Percentiles rank a stretch among this genome's conserved stretches.
phyloP scores from a whole-genome alignment of 2,888 invertebrate species.

The Perdita meconis region DNA sequence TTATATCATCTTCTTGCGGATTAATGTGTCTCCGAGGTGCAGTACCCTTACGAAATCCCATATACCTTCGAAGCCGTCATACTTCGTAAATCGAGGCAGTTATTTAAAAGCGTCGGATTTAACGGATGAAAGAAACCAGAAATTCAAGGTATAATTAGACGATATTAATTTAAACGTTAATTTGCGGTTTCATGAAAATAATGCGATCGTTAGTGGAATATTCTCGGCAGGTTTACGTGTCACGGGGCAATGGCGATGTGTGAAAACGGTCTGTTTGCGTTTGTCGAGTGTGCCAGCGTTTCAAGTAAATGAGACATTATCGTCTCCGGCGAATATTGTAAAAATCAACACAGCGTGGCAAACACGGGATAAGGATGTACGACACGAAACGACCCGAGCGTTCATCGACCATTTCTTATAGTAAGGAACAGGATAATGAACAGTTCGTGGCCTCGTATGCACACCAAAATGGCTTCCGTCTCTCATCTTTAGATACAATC shows the following conservation, averaged over 20 bases:
- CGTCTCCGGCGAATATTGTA: conserved; percentile 38
- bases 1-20: conserved; percentile 25
- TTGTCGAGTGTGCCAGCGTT: conserved; percentile 26
- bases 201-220: neutral
- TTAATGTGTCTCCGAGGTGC: conserved; percentile 25
- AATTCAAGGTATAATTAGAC: neutral
- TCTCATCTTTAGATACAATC: too few relatives aligned
- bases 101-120: neutral
- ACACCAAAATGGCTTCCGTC: conserved; percentile 61
- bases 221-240: conserved; percentile 15
- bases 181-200: neutral
- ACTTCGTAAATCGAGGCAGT: neutral
- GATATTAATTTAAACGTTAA: neutral
- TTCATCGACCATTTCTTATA: conserved; percentile 51
- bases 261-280: conserved; percentile 19
- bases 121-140: neutral
- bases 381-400: conserved; percentile 41
- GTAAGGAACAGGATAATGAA: conserved; percentile 57
- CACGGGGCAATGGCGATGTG: conserved; percentile 14
- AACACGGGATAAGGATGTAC: conserved; percentile 40
- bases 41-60: neutral
- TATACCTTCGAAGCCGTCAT: neutral
- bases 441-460: conserved; percentile 46
- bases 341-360: conserved; percentile 61
- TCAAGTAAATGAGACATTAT: conserved; percentile 60